These are phyloP conservation scores for Chitala chitala DNA, from an alignment of 2,113 vertebrate species.

Conservation along the genomic window DNA sequence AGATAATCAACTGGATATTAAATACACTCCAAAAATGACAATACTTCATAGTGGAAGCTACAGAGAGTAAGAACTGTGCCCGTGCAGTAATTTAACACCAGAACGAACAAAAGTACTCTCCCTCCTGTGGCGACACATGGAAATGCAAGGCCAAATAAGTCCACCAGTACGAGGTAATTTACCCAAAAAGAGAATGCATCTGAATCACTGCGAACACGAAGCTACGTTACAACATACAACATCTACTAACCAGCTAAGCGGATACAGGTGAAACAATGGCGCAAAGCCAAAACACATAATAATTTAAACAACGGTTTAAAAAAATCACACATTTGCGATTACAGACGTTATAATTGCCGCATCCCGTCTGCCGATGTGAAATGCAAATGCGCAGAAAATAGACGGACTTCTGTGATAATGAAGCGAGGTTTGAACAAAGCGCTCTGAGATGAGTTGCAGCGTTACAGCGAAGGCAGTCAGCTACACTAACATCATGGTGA, in stretches of 20 bases:
- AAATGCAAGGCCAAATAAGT: constrained; percentile 10
- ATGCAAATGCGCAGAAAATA: neutral
- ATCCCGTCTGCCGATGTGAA: neutral
- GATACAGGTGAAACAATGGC: neutral
- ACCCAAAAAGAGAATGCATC: neutral
- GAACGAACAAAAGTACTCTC: constrained; percentile 26
- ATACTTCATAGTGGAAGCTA: neutral
- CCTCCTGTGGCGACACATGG: constrained; percentile 36
- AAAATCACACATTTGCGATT: neutral
- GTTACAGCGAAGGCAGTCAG: constrained; percentile 3
- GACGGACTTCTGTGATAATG: neutral
- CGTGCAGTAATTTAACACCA: neutral
- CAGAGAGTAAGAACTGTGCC: neutral
- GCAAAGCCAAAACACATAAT: no score
- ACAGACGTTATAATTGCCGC: neutral
- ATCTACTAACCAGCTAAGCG: neutral
- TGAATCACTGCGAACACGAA: neutral
- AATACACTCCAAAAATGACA: neutral
- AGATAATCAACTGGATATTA: neutral
- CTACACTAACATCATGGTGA: constrained; percentile 3
- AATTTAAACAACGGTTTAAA: neutral
- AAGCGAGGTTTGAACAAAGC: neutral
- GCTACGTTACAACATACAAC: neutral
- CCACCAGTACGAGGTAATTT: constrained; percentile 8
- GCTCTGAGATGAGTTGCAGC: constrained; percentile 1